phyloP scores from a whole-genome alignment of 1,140 invertebrate genomes.

The Bombus difficillimus region DNA sequence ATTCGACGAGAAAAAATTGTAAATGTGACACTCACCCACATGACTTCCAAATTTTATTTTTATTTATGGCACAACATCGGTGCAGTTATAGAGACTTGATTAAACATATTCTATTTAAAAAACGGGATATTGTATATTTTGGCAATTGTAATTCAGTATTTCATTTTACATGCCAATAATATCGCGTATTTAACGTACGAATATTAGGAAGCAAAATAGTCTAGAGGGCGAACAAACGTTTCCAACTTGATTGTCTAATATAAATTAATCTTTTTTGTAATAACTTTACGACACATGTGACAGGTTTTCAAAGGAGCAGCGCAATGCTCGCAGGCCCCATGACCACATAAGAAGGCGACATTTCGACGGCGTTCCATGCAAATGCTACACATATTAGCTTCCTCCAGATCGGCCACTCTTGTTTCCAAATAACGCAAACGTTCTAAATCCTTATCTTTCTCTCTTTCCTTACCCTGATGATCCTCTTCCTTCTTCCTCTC shows the following conservation, averaged over 20 bases:
- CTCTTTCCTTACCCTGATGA: slow-evolving; percentile 83
- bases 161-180: not conserved
- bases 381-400: slow-evolving; percentile 90
- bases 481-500: slow-evolving; percentile 63
- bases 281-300: slow-evolving; percentile 96
- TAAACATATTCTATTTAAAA: not conserved
- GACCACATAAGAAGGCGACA: slow-evolving; percentile 94
- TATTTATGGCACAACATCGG: slow-evolving; percentile 40
- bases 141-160: slow-evolving; percentile 49
- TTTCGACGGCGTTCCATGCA: slow-evolving; percentile 91
- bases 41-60: slow-evolving; percentile 1
- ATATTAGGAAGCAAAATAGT: not conserved
- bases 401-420: slow-evolving; percentile 94
- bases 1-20: not conserved
- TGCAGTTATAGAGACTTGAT: slow-evolving; percentile 11
- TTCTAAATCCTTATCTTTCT: slow-evolving; percentile 81
- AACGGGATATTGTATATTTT: slow-evolving; percentile 36
- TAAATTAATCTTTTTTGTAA: slow-evolving; percentile 94
- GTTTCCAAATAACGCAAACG: slow-evolving; percentile 90
- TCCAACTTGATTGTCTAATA: slow-evolving; percentile 81
- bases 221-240: not conserved
- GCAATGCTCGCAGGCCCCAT: slow-evolving; percentile 92
- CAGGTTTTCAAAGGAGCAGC: slow-evolving; percentile 92
- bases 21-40: slow-evolving; percentile 3
- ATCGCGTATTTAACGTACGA: not conserved